These are phyloP conservation scores for Gymnobelideus leadbeateri DNA, from an alignment of 2,113 vertebrate species.

Conservation along the genomic window DNA sequence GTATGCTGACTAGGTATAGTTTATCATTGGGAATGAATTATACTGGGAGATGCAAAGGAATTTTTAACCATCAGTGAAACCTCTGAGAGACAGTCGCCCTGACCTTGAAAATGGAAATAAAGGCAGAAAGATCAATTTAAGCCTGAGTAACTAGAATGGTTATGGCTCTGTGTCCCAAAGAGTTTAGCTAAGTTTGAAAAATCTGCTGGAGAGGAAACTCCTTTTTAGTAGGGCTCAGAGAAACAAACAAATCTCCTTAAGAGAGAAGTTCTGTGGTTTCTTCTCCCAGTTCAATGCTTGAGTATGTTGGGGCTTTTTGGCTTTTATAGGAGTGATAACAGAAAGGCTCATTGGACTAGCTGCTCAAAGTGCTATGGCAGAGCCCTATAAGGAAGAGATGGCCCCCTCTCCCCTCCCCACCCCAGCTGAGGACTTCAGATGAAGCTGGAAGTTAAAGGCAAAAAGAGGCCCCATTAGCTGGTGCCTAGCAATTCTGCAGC, in stretches of 20 bases:
- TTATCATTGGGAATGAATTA: background rate
- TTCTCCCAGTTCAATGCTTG: background rate
- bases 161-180: background rate
- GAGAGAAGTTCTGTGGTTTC: background rate
- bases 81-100: background rate
- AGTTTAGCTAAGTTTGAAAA: background rate
- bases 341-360: background rate
- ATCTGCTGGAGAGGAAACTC: background rate
- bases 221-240: background rate
- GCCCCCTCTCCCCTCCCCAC: background rate
- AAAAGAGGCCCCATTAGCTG: slow-evolving; percentile 27
- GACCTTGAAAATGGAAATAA: background rate
- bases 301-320: background rate
- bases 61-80: background rate
- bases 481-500: slow-evolving; percentile 63
- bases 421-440: background rate
- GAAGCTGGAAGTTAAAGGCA: background rate
- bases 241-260: background rate
- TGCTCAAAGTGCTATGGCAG: background rate
- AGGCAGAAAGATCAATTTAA: background rate
- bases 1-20: background rate
- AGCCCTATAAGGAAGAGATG: background rate
- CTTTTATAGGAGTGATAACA: background rate
- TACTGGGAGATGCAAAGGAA: background rate
- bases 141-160: background rate